Percentiles rank a stretch among this genome's conserved stretches.
These are phyloP conservation scores for Acridotheres tristis DNA, from an alignment of 2,797 vertebrate genomes.

Conservation along the genomic window DNA sequence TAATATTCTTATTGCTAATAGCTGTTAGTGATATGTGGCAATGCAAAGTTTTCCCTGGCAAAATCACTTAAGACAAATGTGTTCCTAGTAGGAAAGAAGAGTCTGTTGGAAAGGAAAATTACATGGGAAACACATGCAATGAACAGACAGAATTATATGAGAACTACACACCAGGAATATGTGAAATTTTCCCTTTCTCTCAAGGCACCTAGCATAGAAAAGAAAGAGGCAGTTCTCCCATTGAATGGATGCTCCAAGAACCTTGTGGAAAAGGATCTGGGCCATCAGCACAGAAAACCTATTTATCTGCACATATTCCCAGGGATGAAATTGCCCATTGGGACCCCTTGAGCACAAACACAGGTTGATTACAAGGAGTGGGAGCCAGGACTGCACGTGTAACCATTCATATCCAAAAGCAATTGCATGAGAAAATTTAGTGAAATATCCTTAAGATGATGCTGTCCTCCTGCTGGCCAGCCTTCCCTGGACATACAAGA, in stretches of 20 bases:
- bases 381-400: neutral
- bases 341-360: neutral
- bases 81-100: neutral
- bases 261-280: neutral
- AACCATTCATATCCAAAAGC: neutral
- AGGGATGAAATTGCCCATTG: neutral
- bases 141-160: neutral
- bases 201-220: neutral
- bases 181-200: neutral
- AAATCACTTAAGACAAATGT: neutral
- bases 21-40: neutral
- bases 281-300: neutral
- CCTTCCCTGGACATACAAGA: accelerated
- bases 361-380: neutral
- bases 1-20: neutral
- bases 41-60: neutral
- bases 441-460: neutral
- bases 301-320: neutral
- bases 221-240: neutral
- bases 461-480: neutral
- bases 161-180: neutral
- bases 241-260: neutral
- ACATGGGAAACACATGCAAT: neutral
- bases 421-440: neutral
- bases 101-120: neutral